A percentile compares a stretch with the other conserved stretches of the same genome.
Conservation (phyloP, 1,140 invertebrate genomes). For the Papilio aristodemus region DNA sequence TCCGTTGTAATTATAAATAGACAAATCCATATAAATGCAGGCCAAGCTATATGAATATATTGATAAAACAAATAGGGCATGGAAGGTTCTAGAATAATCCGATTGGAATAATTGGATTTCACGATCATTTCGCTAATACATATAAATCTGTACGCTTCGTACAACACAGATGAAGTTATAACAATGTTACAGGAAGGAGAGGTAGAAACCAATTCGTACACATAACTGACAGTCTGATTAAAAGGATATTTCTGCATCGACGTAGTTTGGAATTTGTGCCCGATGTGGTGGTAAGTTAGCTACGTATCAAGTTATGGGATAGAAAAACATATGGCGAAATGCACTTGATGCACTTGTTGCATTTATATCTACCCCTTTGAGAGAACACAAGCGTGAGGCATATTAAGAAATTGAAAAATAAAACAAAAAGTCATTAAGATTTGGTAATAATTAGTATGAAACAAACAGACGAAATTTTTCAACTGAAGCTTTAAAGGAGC, state of each 20-base stretch:
- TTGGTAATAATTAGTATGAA: neutral
- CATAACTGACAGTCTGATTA: no score
- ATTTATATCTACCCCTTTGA: no score
- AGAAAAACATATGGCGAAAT: no score
- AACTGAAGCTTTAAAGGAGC: neutral
- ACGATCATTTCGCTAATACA: constrained; percentile 16
- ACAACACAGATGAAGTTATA: neutral
- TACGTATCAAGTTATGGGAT: no score
- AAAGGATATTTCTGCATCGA: no score
- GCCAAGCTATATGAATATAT: neutral
- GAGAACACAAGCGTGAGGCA: no score
- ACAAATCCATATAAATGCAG: neutral
- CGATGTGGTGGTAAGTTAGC: no score
- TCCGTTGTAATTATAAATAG: neutral
- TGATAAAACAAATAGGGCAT: constrained; percentile 12
- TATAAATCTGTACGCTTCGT: constrained; percentile 12
- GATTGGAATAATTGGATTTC: constrained; percentile 17
- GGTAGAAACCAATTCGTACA: no score
- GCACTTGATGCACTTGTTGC: no score
- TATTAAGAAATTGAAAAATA: no score
- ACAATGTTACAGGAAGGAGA: neutral
- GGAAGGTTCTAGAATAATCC: constrained; percentile 28
- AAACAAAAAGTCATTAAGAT: no score
- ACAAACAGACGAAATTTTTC: neutral
- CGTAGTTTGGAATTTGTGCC: no score